These are phyloP conservation scores for Pseudopodoces humilis DNA, from an alignment of 2,113 vertebrate genomes.

Conservation along the genomic window DNA sequence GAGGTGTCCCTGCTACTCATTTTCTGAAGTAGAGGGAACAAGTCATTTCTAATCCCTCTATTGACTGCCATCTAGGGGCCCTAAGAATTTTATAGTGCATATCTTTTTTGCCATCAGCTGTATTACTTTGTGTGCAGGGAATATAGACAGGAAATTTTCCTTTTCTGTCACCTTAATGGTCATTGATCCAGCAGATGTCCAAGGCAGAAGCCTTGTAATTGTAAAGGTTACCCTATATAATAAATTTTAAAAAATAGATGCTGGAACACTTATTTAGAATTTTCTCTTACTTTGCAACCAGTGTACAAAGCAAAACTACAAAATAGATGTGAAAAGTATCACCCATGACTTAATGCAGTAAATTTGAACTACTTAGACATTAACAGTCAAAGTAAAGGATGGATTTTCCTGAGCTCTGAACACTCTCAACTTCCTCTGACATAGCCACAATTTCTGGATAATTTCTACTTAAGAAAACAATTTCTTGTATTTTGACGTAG, in stretches of 20 bases:
- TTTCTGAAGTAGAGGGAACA: slow-evolving; percentile 13
- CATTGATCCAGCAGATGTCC: not conserved
- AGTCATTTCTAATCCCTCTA: slow-evolving; percentile 36
- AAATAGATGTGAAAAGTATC: not conserved
- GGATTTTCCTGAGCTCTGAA: not conserved
- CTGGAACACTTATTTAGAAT: not conserved
- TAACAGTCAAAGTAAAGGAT: not conserved
- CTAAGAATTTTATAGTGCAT: slow-evolving; percentile 17
- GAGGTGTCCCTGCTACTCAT: not conserved
- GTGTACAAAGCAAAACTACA: not conserved
- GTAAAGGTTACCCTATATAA: not conserved
- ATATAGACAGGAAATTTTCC: not conserved
- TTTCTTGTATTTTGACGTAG: not conserved
- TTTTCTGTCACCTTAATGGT: not conserved
- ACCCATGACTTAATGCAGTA: not conserved
- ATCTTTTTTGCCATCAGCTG: not conserved
- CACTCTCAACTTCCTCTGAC: not conserved
- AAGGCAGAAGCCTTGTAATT: not conserved
- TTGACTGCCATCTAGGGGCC: slow-evolving; percentile 67
- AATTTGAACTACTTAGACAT: not conserved
- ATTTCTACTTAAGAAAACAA: not conserved
- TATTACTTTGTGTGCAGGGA: not conserved
- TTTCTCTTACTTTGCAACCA: not conserved
- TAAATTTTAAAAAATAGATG: not conserved
- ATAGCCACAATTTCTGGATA: not conserved